A percentile compares a stretch with the other conserved stretches of the same genome.
phyloP scores from a whole-genome alignment of 2,797 vertebrate species.

The Picus viridis region DNA sequence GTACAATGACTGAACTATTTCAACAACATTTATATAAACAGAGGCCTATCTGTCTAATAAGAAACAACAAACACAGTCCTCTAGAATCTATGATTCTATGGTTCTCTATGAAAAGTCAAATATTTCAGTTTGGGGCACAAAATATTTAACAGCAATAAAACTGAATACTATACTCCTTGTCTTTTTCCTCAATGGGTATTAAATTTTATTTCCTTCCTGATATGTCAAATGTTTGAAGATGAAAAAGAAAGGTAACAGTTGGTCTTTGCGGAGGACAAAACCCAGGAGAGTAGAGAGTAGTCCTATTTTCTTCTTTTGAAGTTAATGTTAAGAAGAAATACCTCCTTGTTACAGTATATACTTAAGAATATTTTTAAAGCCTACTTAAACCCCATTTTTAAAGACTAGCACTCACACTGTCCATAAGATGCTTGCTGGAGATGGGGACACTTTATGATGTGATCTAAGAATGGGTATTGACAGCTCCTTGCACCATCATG shows the following conservation, averaged over 20 bases:
- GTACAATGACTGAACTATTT: slow-evolving; percentile 56
- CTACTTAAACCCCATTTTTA: neutral
- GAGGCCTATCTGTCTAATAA: slow-evolving; percentile 55
- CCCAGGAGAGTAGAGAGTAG: neutral
- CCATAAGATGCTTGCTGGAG: neutral
- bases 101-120: neutral
- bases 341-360: neutral
- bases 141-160: slow-evolving; percentile 30
- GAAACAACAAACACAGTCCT: neutral
- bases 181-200: neutral
- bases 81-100: no score
- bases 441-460: neutral
- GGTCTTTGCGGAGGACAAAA: neutral
- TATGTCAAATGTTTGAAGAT: neutral
- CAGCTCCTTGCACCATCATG: neutral
- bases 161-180: neutral
- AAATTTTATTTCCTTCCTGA: slow-evolving; percentile 16
- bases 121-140: slow-evolving; percentile 56
- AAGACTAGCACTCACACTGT: neutral
- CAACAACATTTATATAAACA: slow-evolving; percentile 50
- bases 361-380: neutral
- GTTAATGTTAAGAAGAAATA: neutral
- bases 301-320: neutral
- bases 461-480: neutral
- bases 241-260: neutral